phyloP scores from a whole-genome alignment of 2,888 invertebrate genomes.

The Bedellia somnulentella region DNA sequence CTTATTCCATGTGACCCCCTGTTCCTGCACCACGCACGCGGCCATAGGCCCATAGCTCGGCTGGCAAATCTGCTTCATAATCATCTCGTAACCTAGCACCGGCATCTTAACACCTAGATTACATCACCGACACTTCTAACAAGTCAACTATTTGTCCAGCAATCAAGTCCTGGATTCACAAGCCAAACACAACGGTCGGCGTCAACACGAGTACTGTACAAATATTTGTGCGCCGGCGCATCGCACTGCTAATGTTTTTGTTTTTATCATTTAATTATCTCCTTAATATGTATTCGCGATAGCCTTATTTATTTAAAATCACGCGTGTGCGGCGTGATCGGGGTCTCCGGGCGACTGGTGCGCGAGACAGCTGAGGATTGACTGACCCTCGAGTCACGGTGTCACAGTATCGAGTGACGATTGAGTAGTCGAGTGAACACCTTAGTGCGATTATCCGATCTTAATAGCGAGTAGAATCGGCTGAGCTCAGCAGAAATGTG shows the following conservation, averaged over 20 bases:
- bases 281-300: too few species aligned
- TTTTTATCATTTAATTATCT: conserved; percentile 34
- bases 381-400: conserved; percentile 19
- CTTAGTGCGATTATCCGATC: too few species aligned
- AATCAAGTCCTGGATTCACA: conserved; percentile 3
- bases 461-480: too few species aligned
- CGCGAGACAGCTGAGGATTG: conserved; percentile 18
- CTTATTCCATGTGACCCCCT: conserved; percentile 34
- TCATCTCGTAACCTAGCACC: conserved; percentile 37
- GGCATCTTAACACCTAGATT: conserved; percentile 35
- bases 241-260: conserved; percentile 30
- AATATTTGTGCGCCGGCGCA: conserved; percentile 19
- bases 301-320: conserved; percentile 21
- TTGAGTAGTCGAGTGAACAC: too few species aligned
- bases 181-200: neutral
- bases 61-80: conserved; percentile 34
- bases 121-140: neutral
- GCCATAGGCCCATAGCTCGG: conserved; percentile 25
- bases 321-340: conserved; percentile 20
- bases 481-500: conserved; percentile 3
- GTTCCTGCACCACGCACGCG: conserved; percentile 26
- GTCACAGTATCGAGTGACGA: neutral
- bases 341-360: conserved; percentile 24
- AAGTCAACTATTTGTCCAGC: conserved; percentile 4
- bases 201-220: conserved; percentile 14